A percentile compares a stretch with the other conserved stretches of the same genome.
Evolutionary conservation across 2,113 vertebrate genomes (phyloP).

Genomic region (Lophochroa leadbeateri): DNA sequence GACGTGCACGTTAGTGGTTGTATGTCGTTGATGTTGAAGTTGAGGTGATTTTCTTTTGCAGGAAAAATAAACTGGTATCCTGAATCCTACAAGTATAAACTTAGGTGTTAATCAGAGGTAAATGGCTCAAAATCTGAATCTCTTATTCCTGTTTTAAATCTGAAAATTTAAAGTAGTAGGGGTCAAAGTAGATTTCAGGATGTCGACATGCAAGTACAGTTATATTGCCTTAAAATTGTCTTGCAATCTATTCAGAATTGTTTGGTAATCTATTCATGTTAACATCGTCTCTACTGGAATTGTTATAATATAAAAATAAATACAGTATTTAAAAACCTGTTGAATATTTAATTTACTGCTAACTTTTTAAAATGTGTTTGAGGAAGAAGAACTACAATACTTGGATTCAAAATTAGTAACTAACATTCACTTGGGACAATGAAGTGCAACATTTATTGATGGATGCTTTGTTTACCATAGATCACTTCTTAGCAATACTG

Average conservation of each 20-base stretch:
- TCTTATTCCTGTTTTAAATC: neutral
- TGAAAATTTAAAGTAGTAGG: neutral
- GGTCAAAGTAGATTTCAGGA: neutral
- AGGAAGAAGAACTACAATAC: neutral
- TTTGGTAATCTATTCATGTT: neutral
- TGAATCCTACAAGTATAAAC: neutral
- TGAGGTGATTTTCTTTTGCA: neutral
- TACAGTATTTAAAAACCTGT: neutral
- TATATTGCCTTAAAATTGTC: neutral
- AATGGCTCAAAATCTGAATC: neutral
- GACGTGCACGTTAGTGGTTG: neutral
- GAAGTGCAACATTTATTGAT: slow-evolving; percentile 8
- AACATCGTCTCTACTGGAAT: neutral
- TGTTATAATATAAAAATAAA: neutral
- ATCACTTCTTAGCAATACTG: neutral
- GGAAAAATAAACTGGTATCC: neutral
- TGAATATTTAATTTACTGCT: neutral
- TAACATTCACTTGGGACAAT: neutral
- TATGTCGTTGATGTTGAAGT: neutral
- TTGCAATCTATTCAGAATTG: neutral
- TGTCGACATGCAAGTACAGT: neutral
- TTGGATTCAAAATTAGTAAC: neutral
- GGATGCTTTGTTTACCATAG: neutral
- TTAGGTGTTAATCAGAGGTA: neutral
- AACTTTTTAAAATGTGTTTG: neutral